A percentile compares a stretch with the other conserved stretches of the same genome.
phyloP scores from a whole-genome alignment of 2,113 vertebrate species.

The Ageneiosus marmoratus region DNA sequence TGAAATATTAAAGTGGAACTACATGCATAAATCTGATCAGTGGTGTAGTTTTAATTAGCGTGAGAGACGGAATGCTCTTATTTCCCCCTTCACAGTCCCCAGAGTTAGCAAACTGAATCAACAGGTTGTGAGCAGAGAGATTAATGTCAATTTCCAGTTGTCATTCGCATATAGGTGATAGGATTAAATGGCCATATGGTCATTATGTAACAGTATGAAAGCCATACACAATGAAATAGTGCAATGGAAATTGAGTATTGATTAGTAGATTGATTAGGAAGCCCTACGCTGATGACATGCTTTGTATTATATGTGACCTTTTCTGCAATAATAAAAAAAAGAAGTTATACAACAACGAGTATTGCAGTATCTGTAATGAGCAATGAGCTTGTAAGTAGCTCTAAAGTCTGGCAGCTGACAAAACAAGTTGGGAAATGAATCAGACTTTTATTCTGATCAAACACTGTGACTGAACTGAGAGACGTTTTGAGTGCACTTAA shows the following conservation, averaged over 20 bases:
- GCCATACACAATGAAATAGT: neutral
- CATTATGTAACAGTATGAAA: neutral
- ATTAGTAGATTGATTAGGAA: constrained; percentile 4
- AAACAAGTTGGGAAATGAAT: neutral
- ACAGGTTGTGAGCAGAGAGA: constrained; percentile 3
- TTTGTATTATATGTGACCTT: constrained; percentile 6
- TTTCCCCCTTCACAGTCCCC: neutral
- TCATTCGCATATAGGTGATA: constrained; percentile 1
- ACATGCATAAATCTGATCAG: neutral
- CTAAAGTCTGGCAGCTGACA: neutral
- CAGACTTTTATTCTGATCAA: neutral
- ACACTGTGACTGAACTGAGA: neutral
- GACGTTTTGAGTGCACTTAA: neutral
- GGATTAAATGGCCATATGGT: neutral
- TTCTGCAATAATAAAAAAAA: neutral
- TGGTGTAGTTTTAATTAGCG: neutral
- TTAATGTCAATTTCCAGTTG: neutral
- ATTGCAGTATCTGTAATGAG: neutral
- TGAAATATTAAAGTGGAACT: neutral
- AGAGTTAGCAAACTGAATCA: neutral
- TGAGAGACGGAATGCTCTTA: neutral
- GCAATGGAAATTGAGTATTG: neutral
- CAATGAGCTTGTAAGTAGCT: neutral
- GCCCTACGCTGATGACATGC: too few species aligned
- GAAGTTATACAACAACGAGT: neutral